phyloP scores from a whole-genome alignment of 1,140 invertebrate species.

The Phymorhynchus buccinoides region DNA sequence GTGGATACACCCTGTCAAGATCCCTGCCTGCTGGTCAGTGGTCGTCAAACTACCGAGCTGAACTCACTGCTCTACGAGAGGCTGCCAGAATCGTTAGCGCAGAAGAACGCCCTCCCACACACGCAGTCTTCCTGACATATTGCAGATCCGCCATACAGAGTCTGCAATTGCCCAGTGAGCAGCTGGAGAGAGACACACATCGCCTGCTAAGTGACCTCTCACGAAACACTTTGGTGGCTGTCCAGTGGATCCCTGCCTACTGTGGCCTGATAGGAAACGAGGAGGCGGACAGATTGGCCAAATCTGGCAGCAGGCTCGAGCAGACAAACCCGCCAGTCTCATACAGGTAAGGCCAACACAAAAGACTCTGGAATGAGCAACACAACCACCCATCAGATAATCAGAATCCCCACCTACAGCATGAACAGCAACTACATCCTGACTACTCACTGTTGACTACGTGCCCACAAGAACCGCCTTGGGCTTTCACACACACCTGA shows the following conservation, averaged over 20 bases:
- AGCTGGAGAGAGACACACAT: slow-evolving; percentile 7
- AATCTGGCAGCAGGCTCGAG: not conserved
- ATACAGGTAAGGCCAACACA: not conserved
- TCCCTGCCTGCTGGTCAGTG: not conserved
- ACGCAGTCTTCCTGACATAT: not conserved
- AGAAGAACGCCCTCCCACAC: not conserved
- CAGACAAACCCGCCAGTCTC: not conserved
- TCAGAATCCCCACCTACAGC: not conserved
- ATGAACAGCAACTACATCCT: not conserved
- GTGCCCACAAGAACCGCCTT: not conserved
- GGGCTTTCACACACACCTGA: slow-evolving; percentile 1
- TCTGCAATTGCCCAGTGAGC: slow-evolving; percentile 15
- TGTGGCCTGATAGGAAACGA: slow-evolving; percentile 22
- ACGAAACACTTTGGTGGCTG: not conserved
- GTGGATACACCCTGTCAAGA: not conserved
- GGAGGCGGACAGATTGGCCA: slow-evolving; percentile 14
- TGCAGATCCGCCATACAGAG: not conserved
- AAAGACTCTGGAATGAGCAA: not conserved
- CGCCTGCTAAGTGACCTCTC: not conserved
- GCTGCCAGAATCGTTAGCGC: not conserved
- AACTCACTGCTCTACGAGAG: not conserved
- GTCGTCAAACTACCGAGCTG: not conserved
- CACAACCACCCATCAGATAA: not conserved
- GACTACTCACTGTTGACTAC: slow-evolving; percentile 1
- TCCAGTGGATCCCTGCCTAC: slow-evolving; percentile 25